A percentile compares a stretch with the other conserved stretches of the same genome.
Conservation (phyloP, 2,113 vertebrate genomes). For the Alligator mississippiensis region DNA sequence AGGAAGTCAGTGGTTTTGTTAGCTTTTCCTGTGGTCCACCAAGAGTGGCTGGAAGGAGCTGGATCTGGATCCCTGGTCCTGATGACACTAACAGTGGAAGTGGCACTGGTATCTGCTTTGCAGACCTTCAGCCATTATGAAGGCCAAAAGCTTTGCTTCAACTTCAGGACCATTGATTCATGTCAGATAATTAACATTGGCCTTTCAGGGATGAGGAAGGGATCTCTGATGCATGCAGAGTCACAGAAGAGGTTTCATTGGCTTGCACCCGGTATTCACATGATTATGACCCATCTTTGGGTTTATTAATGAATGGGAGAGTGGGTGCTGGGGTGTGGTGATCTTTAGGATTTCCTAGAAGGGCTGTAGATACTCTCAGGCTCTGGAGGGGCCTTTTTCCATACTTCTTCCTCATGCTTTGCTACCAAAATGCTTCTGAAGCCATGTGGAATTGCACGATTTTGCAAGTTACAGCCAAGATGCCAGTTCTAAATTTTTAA, state of each 20-base stretch:
- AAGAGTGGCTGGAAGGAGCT: background rate
- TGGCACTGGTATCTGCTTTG: background rate
- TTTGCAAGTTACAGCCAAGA: background rate
- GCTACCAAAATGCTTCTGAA: background rate
- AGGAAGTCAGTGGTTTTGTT: background rate
- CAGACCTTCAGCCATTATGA: background rate
- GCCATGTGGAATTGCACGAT: background rate
- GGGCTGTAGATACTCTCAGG: background rate
- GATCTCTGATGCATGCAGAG: background rate
- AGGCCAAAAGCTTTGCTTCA: background rate
- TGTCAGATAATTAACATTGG: background rate
- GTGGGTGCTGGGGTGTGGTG: background rate
- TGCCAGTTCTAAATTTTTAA: background rate
- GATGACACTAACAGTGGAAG: background rate
- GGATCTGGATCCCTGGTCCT: background rate
- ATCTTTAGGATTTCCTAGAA: background rate
- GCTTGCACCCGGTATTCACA: background rate
- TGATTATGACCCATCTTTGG: background rate
- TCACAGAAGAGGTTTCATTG: background rate
- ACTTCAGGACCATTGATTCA: background rate
- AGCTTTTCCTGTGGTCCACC: background rate
- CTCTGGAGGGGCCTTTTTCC: background rate
- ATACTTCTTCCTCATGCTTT: background rate
- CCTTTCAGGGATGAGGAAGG: background rate
- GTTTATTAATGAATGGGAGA: background rate